Evolutionary conservation across 2,888 invertebrate species (phyloP).

Genomic region (Iphiclides podalirius): DNA sequence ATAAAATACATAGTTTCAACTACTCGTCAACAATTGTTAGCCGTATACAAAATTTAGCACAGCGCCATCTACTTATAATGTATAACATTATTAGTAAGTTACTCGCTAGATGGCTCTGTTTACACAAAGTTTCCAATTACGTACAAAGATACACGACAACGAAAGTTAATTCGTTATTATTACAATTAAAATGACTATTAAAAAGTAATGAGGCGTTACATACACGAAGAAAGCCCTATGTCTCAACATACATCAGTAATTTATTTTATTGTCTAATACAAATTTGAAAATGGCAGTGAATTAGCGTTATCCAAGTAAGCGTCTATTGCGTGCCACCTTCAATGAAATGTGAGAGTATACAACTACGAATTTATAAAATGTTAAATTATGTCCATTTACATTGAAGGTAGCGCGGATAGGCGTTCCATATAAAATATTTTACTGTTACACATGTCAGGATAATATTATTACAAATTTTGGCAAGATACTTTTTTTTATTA

Average conservation of each 20-base stretch:
- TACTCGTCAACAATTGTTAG: slow-evolving; percentile 22
- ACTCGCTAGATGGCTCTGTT: slow-evolving; percentile 21
- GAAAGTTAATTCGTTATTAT: background rate
- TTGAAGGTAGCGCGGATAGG: slow-evolving; percentile 8
- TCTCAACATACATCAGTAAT: slow-evolving; percentile 21
- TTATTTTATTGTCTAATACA: slow-evolving; percentile 18
- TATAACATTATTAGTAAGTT: slow-evolving; percentile 17
- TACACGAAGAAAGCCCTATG: slow-evolving; percentile 11
- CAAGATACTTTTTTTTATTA: slow-evolving; percentile 13
- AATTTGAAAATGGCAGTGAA: slow-evolving; percentile 19
- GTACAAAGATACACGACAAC: background rate
- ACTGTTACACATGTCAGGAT: slow-evolving; percentile 34
- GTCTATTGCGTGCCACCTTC: slow-evolving; percentile 5
- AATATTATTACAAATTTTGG: slow-evolving; percentile 18
- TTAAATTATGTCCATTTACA: background rate
- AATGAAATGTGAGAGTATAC: background rate
- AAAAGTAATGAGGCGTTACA: slow-evolving; percentile 6
- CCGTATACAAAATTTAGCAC: slow-evolving; percentile 24
- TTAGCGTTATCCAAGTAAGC: background rate
- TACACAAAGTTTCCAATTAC: slow-evolving; percentile 6
- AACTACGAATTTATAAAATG: background rate
- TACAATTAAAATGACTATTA: slow-evolving; percentile 11
- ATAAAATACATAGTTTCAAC: slow-evolving; percentile 24
- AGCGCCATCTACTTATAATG: slow-evolving; percentile 21
- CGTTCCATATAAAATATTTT: slow-evolving; percentile 33